Evolutionary conservation across 1,140 invertebrate genomes (phyloP).

Genomic region (Bombyx mori): DNA sequence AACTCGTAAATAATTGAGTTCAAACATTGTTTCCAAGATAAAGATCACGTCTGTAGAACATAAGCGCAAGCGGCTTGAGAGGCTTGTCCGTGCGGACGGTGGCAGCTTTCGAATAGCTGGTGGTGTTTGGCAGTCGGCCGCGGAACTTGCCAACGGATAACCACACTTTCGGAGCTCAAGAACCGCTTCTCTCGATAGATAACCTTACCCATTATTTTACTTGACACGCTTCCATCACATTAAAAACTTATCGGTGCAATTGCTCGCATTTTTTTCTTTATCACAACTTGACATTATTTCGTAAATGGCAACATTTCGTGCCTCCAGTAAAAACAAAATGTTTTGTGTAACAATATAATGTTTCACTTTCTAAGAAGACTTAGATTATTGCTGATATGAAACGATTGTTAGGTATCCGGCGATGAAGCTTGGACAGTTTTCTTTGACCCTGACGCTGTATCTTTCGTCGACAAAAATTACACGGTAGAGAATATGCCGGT

Average conservation of each 20-base stretch:
- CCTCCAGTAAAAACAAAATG: too few species aligned
- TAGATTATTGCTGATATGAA: slow-evolving; percentile 36
- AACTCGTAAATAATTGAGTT: slow-evolving; percentile 33
- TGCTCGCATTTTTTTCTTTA: too few species aligned
- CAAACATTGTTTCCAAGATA: slow-evolving; percentile 29
- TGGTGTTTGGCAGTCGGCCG: background rate
- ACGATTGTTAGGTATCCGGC: slow-evolving; percentile 39
- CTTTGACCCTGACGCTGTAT: slow-evolving; percentile 48
- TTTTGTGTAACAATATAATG: too few species aligned
- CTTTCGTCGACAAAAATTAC: slow-evolving; percentile 50
- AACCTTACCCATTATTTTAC: too few species aligned
- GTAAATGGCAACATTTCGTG: too few species aligned
- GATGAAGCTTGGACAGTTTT: slow-evolving; percentile 39
- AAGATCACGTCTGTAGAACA: slow-evolving; percentile 20
- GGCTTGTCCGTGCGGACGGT: slow-evolving; percentile 1
- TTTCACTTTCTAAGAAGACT: slow-evolving; percentile 37
- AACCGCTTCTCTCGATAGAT: slow-evolving; percentile 1
- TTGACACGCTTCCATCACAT: too few species aligned
- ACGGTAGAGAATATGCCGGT: slow-evolving; percentile 52
- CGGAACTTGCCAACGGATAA: background rate
- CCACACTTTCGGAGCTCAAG: slow-evolving; percentile 1
- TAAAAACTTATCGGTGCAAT: too few species aligned
- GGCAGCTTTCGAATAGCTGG: slow-evolving; percentile 17
- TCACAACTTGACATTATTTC: too few species aligned
- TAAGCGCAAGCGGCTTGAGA: slow-evolving; percentile 9